phyloP scores from a whole-genome alignment of 2,888 invertebrate species.

The Tetanocera ferruginea region DNA sequence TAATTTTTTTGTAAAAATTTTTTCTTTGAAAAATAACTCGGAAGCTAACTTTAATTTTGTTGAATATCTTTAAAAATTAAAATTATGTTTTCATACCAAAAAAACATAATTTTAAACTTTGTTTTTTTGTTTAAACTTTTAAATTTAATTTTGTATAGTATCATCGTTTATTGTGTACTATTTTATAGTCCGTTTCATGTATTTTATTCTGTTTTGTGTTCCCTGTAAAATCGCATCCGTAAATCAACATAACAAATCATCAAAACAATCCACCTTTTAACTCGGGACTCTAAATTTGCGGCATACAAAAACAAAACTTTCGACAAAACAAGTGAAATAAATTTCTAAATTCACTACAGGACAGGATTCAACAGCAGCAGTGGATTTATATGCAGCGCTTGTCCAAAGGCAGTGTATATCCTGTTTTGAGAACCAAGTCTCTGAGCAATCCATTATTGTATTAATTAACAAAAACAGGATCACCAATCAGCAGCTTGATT shows the following conservation, averaged over 20 bases:
- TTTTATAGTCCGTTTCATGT: not conserved
- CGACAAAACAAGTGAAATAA: slow-evolving; percentile 21
- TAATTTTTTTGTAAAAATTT: not conserved
- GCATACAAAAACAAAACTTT: not conserved
- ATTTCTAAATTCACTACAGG: slow-evolving; percentile 21
- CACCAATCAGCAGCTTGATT: slow-evolving; percentile 71
- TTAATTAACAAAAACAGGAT: slow-evolving; percentile 71
- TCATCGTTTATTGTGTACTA: not conserved
- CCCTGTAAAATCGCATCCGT: slow-evolving; percentile 32
- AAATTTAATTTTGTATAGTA: too few relatives aligned
- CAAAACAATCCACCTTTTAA: slow-evolving; percentile 57
- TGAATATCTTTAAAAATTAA: not conserved
- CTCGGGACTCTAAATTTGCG: slow-evolving; percentile 22
- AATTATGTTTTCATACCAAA: not conserved
- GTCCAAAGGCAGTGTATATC: slow-evolving; percentile 12
- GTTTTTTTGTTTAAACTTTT: too few relatives aligned
- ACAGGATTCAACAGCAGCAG: not conserved
- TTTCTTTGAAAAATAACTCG: not conserved
- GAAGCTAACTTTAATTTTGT: not conserved
- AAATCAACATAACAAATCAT: slow-evolving; percentile 65
- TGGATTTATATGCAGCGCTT: slow-evolving; percentile 17
- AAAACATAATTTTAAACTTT: not conserved
- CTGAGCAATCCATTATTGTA: slow-evolving; percentile 69
- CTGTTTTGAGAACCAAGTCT: slow-evolving; percentile 37
- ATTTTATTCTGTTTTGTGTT: not conserved